Evolutionary conservation across 1,140 invertebrate genomes (phyloP), one percentile per base, ranked within the genome.

Genomic region (Drepana arcuata): DNA sequence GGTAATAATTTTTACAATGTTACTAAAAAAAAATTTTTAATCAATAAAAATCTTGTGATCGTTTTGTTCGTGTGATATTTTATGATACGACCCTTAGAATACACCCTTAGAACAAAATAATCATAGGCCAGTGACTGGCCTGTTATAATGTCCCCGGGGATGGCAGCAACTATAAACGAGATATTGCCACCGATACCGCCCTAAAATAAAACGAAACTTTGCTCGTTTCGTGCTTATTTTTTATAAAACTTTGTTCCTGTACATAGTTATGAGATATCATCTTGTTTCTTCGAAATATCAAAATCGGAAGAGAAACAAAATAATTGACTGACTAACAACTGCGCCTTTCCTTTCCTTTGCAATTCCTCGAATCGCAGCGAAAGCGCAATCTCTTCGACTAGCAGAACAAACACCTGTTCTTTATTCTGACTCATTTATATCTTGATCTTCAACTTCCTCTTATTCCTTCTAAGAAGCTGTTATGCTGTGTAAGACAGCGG

Each of bases 111-210:
- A 44, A 50, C 60, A 63, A 71, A 77, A 77, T 74, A 72, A 78
- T 78, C 68, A 78, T 72, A 67, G 70, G 70, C 63, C 51, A 72
- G 60, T 78, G 65, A 78, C 70, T 68, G 70, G 70, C 63, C 51
- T 70, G 60, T 78, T 66, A 73, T 58, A 72, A 62, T 34, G 48
- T 60, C 63, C 70, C 47, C 51, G 36, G 68, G 70, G 63, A 62
- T 54, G 61, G 65, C 72, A 66, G 44, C 58, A 59, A 64, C 68
- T 66, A 60, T 59, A 67, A 73, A 66, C 67, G 63, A 59, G 71
- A 75, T 74, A 65, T 53, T 44, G 64, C 55, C 47, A 35, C 45
- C 47, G 50, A 46, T 48, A 51, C 45, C 49, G 34, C 52, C 59
- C 62, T 41, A 35, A 39, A 29, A 39, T 45, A 56, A 51, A 50